A percentile compares a stretch with the other conserved stretches of the same genome.
Conservation (phyloP, 2,888 invertebrate genomes). For the Tetheella fluctuosa region DNA sequence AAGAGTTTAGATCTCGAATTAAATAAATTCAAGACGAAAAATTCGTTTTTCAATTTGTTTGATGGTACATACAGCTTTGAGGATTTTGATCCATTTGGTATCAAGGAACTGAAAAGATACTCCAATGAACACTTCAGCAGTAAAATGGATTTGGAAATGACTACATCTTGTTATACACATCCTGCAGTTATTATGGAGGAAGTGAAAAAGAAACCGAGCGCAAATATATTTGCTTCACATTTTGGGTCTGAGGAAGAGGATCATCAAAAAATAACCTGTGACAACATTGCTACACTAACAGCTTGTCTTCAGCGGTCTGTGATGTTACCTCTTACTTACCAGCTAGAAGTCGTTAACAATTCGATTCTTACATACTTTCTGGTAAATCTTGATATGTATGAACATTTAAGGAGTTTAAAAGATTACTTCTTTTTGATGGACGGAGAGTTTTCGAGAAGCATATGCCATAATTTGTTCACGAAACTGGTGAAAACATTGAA, state of each 20-base stretch:
- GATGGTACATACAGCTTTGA: slow-evolving; percentile 78
- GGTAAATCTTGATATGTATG: slow-evolving; percentile 86
- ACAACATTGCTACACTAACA: slow-evolving; percentile 79
- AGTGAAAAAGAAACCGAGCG: slow-evolving; percentile 71
- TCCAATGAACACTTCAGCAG: slow-evolving; percentile 57
- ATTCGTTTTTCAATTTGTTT: slow-evolving; percentile 72
- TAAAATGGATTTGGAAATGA: slow-evolving; percentile 58
- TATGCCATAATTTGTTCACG: slow-evolving; percentile 88
- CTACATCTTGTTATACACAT: slow-evolving; percentile 65
- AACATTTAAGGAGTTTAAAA: slow-evolving; percentile 89
- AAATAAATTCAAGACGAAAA: slow-evolving; percentile 37
- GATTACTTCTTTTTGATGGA: slow-evolving; percentile 92
- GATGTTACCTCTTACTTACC: slow-evolving; percentile 87
- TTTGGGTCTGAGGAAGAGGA: slow-evolving; percentile 53
- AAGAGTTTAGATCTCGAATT: slow-evolving; percentile 43
- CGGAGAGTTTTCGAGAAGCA: slow-evolving; percentile 90
- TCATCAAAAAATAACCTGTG: slow-evolving; percentile 56
- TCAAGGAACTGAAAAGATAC: slow-evolving; percentile 57
- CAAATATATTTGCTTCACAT: slow-evolving; percentile 67
- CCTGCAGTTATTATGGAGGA: slow-evolving; percentile 71
- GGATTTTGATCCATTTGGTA: slow-evolving; percentile 75
- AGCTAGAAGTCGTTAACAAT: slow-evolving; percentile 88
- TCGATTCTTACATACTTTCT: slow-evolving; percentile 89
- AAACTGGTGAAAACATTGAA: slow-evolving; percentile 86
- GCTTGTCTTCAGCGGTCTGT: slow-evolving; percentile 87